These are phyloP conservation scores for Eueremaeus valkanovi DNA, from an alignment of 2,888 invertebrate species.

Conservation along the genomic window DNA sequence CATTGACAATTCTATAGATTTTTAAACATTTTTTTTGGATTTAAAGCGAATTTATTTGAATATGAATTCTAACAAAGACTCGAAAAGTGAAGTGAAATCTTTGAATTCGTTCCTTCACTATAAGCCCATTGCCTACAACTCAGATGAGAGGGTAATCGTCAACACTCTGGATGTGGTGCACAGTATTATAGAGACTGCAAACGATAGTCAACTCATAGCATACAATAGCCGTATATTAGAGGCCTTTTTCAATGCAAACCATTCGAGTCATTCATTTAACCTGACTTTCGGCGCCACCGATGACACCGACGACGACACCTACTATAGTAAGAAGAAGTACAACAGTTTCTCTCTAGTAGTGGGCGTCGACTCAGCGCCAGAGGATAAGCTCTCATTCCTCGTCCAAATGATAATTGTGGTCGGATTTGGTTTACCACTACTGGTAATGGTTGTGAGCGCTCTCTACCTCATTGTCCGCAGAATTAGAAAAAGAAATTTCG, in stretches of 20 bases:
- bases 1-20: background rate
- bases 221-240: background rate
- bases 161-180: constrained; percentile 33
- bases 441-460: constrained; percentile 21
- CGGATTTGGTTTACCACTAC: constrained; percentile 34
- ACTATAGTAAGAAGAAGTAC: constrained; percentile 14
- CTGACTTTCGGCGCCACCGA: background rate
- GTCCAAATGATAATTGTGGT: constrained; percentile 39
- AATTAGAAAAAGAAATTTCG: constrained; percentile 1
- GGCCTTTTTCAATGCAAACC: background rate
- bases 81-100: background rate
- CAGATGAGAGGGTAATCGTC: background rate
- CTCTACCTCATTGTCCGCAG: constrained; percentile 24
- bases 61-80: background rate
- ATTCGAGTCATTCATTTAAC: background rate
- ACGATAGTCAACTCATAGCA: background rate
- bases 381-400: constrained; percentile 27
- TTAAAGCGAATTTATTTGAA: constrained; percentile 21
- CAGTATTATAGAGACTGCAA: background rate
- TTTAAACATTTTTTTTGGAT: constrained; percentile 7
- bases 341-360: constrained; percentile 14
- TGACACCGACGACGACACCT: background rate
- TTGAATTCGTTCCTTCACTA: constrained; percentile 11
- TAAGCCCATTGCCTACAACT: constrained; percentile 38
- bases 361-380: constrained; percentile 18